A percentile compares a stretch with the other conserved stretches of the same genome.
Conservation (phyloP, 2,797 vertebrate species). For the Enoplosus armatus region DNA sequence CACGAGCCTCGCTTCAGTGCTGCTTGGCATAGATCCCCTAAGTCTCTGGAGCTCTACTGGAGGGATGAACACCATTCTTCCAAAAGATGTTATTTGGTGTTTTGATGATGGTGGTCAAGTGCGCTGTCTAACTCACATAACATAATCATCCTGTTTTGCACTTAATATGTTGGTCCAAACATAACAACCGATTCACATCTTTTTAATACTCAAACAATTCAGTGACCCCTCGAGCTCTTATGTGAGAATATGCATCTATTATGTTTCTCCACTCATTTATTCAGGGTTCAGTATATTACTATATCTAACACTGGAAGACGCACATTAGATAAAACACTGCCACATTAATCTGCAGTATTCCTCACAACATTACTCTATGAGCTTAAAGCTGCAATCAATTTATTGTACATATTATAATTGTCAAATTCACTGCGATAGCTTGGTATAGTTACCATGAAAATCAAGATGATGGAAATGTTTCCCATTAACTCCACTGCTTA, state of each 20-base stretch:
- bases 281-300: background rate
- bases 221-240: too few species aligned
- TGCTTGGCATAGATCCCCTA: background rate
- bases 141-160: too few species aligned
- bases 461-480: conserved; percentile 30
- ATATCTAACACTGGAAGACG: conserved; percentile 1
- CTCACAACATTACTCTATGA: background rate
- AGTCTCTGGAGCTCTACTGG: background rate
- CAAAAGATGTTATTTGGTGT: background rate
- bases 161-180: background rate
- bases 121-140: too few species aligned
- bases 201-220: too few species aligned
- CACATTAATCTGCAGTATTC: background rate
- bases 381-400: conserved; percentile 1
- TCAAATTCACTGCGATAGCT: background rate
- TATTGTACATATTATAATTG: background rate
- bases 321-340: background rate
- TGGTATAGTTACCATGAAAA: conserved; percentile 21
- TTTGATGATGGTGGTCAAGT: background rate
- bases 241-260: too few species aligned
- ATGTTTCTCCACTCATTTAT: background rate
- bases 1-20: background rate
- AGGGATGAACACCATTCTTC: background rate
- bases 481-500: conserved; percentile 8
- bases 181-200: too few species aligned